Base-by-base conservation (phyloP, 2,113 vertebrate species). In the Ondatra zibethicus region DNA sequence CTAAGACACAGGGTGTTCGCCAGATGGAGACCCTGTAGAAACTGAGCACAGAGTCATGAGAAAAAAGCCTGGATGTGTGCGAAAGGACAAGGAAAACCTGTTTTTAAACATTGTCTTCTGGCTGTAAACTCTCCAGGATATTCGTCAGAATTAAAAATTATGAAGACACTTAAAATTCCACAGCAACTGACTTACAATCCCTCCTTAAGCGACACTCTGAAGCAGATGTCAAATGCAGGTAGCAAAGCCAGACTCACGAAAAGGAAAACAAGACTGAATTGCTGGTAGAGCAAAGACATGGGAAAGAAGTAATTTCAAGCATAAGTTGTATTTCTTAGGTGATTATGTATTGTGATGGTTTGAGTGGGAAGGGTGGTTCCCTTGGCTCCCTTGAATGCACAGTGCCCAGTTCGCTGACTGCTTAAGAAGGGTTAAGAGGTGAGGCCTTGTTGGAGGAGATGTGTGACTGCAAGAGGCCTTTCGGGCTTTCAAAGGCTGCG, bases 141-240 rank as follows among this genome's bases (percentile, higher is more conserved):
- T 78, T 45, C 82, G 55, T 73, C 81, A 95, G 76, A 73, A 73
- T 76, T 78, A 91, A 78, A 91, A 91, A 66, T 78, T 61, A 85
- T 23, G 25, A 91, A 86, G 73, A 85, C 11, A 55, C 42, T 21
- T 33, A 42, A 1, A 86, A 13, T 12, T 92, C 23, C 72, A 45
- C 11, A 45, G 36, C 65, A 78, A 75, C 19, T 78, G 88, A 92
- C 65, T 92, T 88, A 92, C 36, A 81, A 55, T 55, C 88, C 42
- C 4, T 87, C 66, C 61, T 23, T 36, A 87, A 61, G 47, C 89
- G 91, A 94, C 16, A 39, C 31, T 73, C 85, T 50, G 89, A 97
- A 94, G 12, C 16, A 96, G 88, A 0, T 89, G 7, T 27, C 70
- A 91, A 61, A 92, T 96, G 33, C 23, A 92, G 89, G 29, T 3